These are phyloP conservation scores for Sphaeramia orbicularis DNA, from an alignment of 2,797 vertebrate genomes.

Conservation along the genomic window DNA sequence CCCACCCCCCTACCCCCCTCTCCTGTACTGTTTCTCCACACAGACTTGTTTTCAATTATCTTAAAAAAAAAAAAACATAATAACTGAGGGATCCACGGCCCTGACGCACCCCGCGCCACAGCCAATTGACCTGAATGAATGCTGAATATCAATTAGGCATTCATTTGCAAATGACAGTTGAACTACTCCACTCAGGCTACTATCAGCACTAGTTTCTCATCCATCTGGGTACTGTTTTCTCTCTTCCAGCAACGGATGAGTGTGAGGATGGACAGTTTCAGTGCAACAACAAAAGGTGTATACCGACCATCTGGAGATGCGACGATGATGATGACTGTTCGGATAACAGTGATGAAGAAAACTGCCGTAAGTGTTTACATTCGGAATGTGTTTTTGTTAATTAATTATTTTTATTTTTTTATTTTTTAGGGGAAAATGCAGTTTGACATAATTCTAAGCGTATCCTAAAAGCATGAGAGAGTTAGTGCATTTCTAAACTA, in stretches of 20 bases:
- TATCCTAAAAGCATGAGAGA: no score
- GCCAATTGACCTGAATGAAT: conserved; percentile 70
- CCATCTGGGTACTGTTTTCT: conserved; percentile 46
- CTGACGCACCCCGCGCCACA: conserved; percentile 42
- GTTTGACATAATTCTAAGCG: no score
- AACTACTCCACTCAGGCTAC: conserved; percentile 29
- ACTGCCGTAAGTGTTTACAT: conserved; percentile 91
- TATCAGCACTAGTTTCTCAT: conserved; percentile 27
- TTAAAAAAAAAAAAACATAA: conserved; percentile 28
- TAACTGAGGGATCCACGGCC: conserved; percentile 31
- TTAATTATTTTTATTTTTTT: no score
- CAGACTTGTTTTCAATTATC: conserved; percentile 21
- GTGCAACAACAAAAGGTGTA: conserved; percentile 95
- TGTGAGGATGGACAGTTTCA: conserved; percentile 96
- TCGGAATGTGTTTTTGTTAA: not conserved
- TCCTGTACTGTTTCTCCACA: not conserved
- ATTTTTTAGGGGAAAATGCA: not conserved
- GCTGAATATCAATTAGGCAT: conserved; percentile 81
- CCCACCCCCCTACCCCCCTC: no score
- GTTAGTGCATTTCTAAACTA: no score
- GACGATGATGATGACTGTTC: conserved; percentile 97
- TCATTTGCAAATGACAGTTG: conserved; percentile 80
- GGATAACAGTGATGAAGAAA: conserved; percentile 97
- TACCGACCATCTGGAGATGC: conserved; percentile 95
- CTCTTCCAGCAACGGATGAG: conserved; percentile 79